These are phyloP conservation scores for Lagocephalus sceleratus DNA, from an alignment of 2,797 vertebrate species.

Conservation along the genomic window DNA sequence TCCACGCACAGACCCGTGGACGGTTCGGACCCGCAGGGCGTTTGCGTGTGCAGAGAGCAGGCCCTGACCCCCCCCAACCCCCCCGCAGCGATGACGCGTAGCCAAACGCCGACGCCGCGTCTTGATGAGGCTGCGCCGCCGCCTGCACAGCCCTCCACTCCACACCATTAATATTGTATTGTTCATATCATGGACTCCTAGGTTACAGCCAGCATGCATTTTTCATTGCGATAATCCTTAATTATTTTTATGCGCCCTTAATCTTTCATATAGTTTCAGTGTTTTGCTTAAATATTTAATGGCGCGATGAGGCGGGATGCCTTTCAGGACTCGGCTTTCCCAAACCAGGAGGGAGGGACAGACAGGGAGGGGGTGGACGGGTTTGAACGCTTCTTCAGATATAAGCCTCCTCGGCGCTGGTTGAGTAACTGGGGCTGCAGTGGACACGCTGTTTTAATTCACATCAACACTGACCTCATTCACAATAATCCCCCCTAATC, in stretches of 20 bases:
- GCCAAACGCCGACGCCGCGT: slow-evolving; percentile 61
- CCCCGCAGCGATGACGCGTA: slow-evolving; percentile 48
- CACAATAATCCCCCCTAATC: slow-evolving; percentile 75
- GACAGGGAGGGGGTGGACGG: slow-evolving; percentile 53
- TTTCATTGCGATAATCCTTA: slow-evolving; percentile 77
- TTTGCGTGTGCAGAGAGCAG: too few species aligned
- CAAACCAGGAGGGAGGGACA: slow-evolving; percentile 40
- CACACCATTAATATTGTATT: slow-evolving; percentile 76
- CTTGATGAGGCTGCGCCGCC: slow-evolving; percentile 67
- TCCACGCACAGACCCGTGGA: slow-evolving; percentile 5
- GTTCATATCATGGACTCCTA: slow-evolving; percentile 78
- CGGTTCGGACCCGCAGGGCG: too few species aligned
- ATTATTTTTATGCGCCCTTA: slow-evolving; percentile 77
- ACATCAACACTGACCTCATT: slow-evolving; percentile 75
- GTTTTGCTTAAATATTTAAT: slow-evolving; percentile 79
- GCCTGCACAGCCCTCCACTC: slow-evolving; percentile 59
- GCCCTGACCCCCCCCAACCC: too few species aligned
- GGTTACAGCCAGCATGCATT: slow-evolving; percentile 75
- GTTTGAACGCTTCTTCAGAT: slow-evolving; percentile 65
- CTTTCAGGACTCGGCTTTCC: slow-evolving; percentile 61
- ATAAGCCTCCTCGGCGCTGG: slow-evolving; percentile 68
- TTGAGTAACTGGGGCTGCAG: slow-evolving; percentile 72
- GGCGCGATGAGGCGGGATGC: slow-evolving; percentile 64
- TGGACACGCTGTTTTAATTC: slow-evolving; percentile 75
- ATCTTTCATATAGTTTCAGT: slow-evolving; percentile 76